phyloP scores from a whole-genome alignment of 2,113 vertebrate genomes.

The Halcyon malimbica region DNA sequence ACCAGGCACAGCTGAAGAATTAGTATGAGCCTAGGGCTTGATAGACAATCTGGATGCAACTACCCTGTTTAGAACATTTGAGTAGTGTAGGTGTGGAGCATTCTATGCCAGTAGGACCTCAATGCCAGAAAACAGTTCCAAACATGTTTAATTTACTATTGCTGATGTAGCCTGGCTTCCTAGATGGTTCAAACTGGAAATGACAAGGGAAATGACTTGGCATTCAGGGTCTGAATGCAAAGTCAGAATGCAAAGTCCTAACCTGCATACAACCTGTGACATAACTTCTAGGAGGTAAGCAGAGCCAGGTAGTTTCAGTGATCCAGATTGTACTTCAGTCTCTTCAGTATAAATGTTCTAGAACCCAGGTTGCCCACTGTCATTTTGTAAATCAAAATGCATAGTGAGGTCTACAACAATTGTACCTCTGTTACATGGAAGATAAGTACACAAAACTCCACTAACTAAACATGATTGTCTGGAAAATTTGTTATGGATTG shows the following conservation, averaged over 20 bases:
- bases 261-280: not conserved
- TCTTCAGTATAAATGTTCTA: not conserved
- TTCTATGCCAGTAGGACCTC: not conserved
- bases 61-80: not conserved
- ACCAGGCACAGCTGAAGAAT: not conserved
- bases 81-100: not conserved
- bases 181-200: not conserved
- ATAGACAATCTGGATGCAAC: not conserved
- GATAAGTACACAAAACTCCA: not conserved
- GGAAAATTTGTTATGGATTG: not conserved
- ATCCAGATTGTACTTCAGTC: not conserved
- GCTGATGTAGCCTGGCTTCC: not conserved
- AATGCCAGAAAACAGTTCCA: not conserved
- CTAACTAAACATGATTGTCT: not conserved
- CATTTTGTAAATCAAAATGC: not conserved
- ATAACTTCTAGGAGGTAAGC: not conserved
- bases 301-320: not conserved
- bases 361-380: not conserved
- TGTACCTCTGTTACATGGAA: not conserved
- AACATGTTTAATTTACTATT: not conserved
- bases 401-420: not conserved
- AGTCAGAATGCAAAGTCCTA: not conserved
- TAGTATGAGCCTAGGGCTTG: not conserved
- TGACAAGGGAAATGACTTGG: not conserved
- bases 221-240: not conserved